Conservation (phyloP, 2,797 vertebrate species). For the Spinus olivaceus region DNA sequence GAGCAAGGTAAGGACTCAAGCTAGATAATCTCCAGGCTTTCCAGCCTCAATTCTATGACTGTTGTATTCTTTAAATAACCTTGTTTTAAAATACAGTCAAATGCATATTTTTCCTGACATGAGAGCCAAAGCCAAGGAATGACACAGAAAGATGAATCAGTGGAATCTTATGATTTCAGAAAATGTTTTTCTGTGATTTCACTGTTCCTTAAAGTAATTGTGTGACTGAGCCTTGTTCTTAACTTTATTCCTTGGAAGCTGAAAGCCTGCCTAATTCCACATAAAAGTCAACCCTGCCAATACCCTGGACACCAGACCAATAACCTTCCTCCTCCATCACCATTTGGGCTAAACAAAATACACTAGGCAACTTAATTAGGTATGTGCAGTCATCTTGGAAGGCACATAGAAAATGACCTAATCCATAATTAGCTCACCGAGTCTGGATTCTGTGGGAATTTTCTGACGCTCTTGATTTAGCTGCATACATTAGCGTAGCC, state of each 20-base stretch:
- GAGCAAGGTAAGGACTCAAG: background rate
- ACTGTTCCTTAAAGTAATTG: background rate
- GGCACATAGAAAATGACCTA: conserved; percentile 23
- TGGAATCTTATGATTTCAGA: conserved; percentile 4
- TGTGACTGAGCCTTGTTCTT: background rate
- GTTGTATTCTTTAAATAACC: background rate
- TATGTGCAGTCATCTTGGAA: conserved; percentile 39
- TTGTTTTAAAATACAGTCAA: background rate
- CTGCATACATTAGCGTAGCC: background rate
- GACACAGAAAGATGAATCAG: conserved; percentile 41
- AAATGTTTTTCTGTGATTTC: background rate
- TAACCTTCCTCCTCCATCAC: conserved; percentile 5
- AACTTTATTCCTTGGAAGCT: background rate
- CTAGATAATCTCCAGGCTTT: background rate
- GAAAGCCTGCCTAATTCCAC: background rate
- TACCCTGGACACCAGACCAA: background rate
- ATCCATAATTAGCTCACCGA: background rate
- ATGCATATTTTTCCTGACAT: background rate
- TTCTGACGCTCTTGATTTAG: background rate
- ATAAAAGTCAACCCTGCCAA: background rate
- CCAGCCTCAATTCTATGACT: background rate
- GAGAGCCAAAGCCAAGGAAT: background rate
- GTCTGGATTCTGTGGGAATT: background rate
- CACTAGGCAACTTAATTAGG: conserved; percentile 20
- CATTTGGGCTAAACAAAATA: conserved; percentile 6